These are phyloP conservation scores for Emydura subglobosa DNA, from an alignment of 2,113 vertebrate species.

Conservation along the genomic window DNA sequence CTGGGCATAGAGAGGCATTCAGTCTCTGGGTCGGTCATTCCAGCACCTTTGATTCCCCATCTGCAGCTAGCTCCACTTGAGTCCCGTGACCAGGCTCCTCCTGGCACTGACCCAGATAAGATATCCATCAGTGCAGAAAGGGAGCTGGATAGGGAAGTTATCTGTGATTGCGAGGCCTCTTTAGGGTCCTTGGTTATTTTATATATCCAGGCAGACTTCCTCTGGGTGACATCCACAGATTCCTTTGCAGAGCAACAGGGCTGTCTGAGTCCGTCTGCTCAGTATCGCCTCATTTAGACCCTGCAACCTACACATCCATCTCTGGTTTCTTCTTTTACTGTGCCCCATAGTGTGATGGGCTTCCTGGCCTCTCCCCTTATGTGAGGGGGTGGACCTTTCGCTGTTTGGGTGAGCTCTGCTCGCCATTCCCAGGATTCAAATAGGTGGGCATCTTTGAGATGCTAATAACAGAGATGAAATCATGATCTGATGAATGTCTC, in stretches of 20 bases:
- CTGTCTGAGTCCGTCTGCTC: not conserved
- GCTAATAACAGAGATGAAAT: not conserved
- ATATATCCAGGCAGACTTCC: not conserved
- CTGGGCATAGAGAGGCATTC: not conserved
- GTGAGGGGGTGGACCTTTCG: not conserved
- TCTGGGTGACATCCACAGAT: not conserved
- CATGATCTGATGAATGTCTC: not conserved
- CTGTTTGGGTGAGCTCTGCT: not conserved
- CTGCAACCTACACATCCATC: not conserved
- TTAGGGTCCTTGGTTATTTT: not conserved
- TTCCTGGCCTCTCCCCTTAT: not conserved
- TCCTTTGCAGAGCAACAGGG: not conserved
- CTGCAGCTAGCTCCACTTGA: not conserved
- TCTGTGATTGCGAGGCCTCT: not conserved
- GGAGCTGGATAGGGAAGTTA: not conserved
- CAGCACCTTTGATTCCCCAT: not conserved
- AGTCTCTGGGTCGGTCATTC: not conserved
- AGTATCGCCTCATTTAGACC: not conserved
- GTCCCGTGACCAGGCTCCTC: not conserved
- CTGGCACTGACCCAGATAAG: not conserved
- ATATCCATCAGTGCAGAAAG: not conserved
- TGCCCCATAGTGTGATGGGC: not conserved
- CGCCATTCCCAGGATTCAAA: not conserved
- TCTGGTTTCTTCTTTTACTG: not conserved
- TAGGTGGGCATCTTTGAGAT: not conserved